These are phyloP conservation scores for Nemotelus nigrinus DNA, from an alignment of 2,888 invertebrate genomes.

Conservation along the genomic window DNA sequence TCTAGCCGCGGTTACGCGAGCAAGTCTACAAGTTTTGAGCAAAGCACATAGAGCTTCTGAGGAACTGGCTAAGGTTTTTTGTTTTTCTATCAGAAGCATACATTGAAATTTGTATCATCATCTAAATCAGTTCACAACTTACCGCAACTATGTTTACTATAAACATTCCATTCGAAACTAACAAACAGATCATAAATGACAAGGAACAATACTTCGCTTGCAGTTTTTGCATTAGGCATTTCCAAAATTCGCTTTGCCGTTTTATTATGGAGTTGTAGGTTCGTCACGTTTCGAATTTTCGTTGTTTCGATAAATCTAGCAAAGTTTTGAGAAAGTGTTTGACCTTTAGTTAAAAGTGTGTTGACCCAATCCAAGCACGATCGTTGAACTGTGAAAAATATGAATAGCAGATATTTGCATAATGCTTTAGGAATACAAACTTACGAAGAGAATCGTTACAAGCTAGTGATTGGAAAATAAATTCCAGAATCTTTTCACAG, in stretches of 20 bases:
- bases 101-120: neutral
- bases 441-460: slow-evolving; percentile 3
- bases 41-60: slow-evolving; percentile 55
- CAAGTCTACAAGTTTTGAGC: slow-evolving; percentile 56
- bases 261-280: neutral
- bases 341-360: slow-evolving; percentile 44
- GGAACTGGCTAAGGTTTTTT: slow-evolving; percentile 9
- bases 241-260: neutral
- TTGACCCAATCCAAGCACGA: slow-evolving; percentile 42
- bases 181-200: neutral
- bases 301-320: slow-evolving; percentile 43
- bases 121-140: neutral
- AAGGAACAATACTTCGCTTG: slow-evolving; percentile 24
- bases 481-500: neutral
- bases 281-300: neutral
- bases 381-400: slow-evolving; percentile 40
- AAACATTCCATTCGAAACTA: neutral
- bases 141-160: slow-evolving; percentile 28
- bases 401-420: neutral
- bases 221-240: neutral
- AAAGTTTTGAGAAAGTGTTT: slow-evolving; percentile 38
- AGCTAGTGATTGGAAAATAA: neutral
- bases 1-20: slow-evolving; percentile 55
- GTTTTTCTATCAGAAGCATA: slow-evolving; percentile 6
- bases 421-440: neutral